phyloP scores from a whole-genome alignment of 2,888 invertebrate species.

The Sinopyrophorus schimmeli region DNA sequence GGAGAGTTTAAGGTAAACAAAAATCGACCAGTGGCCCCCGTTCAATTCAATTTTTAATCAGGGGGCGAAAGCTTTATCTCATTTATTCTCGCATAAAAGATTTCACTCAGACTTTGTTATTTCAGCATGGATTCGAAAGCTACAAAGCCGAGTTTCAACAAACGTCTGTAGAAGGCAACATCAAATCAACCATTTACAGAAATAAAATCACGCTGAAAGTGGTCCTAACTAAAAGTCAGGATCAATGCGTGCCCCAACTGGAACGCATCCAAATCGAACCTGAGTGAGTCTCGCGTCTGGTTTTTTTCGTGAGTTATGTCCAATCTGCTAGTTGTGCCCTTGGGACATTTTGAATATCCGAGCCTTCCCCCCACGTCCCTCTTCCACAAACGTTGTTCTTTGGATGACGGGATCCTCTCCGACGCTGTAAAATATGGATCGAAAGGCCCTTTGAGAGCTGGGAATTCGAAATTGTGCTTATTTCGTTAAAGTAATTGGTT shows the following conservation, averaged over 20 bases:
- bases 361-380: too few species aligned
- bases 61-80: too few species aligned
- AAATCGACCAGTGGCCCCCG: not conserved
- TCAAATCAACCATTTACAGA: constrained; percentile 45
- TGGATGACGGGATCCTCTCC: not conserved
- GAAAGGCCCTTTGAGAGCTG: constrained; percentile 6
- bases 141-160: constrained; percentile 59
- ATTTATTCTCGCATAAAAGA: too few species aligned
- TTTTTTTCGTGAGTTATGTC: too few species aligned
- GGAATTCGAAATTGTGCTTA: too few species aligned
- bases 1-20: constrained; percentile 48
- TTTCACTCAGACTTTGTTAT: too few species aligned
- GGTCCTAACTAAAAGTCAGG: constrained; percentile 40
- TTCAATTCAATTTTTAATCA: not conserved
- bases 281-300: constrained; percentile 42
- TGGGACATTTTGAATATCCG: too few species aligned
- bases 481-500: constrained; percentile 18
- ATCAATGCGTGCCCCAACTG: constrained; percentile 37
- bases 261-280: constrained; percentile 39
- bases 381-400: too few species aligned
- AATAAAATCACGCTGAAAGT: constrained; percentile 46
- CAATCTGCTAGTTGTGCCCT: too few species aligned
- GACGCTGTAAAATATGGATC: constrained; percentile 9
- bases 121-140: constrained; percentile 48
- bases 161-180: constrained; percentile 58